Conservation (phyloP, 2,113 vertebrate genomes). For the Cynocephalus volans region DNA sequence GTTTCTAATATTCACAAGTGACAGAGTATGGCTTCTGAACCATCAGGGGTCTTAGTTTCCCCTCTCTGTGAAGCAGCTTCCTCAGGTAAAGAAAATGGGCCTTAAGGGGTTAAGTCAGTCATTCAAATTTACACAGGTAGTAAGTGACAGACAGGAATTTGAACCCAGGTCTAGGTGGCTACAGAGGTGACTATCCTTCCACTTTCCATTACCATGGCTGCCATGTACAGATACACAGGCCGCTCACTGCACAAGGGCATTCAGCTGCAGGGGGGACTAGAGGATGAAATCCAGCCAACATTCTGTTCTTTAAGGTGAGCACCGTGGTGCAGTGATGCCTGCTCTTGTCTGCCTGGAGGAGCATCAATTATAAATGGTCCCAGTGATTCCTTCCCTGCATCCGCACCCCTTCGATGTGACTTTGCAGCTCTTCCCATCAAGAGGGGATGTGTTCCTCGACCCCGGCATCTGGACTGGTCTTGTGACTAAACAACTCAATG, state of each 20-base stretch:
- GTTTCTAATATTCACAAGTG: neutral
- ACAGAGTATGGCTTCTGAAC: neutral
- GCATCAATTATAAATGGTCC: accelerated
- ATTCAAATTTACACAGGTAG: neutral
- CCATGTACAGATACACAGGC: neutral
- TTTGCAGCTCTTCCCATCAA: neutral
- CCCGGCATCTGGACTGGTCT: neutral
- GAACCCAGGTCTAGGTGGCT: neutral
- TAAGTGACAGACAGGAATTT: neutral
- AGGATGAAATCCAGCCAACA: neutral
- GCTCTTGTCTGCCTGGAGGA: neutral
- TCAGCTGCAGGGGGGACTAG: neutral
- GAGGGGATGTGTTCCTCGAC: neutral
- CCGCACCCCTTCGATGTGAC: neutral
- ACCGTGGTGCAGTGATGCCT: accelerated
- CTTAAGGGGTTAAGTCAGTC: neutral
- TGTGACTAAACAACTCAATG: neutral
- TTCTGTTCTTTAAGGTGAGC: neutral
- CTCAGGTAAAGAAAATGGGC: neutral
- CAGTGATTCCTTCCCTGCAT: accelerated
- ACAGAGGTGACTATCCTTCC: neutral
- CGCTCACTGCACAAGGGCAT: neutral
- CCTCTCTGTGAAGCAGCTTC: neutral
- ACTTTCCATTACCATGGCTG: neutral
- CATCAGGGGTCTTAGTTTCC: neutral